Evolutionary conservation across 2,113 vertebrate species (phyloP).

Genomic region (Phrynosoma platyrhinos): DNA sequence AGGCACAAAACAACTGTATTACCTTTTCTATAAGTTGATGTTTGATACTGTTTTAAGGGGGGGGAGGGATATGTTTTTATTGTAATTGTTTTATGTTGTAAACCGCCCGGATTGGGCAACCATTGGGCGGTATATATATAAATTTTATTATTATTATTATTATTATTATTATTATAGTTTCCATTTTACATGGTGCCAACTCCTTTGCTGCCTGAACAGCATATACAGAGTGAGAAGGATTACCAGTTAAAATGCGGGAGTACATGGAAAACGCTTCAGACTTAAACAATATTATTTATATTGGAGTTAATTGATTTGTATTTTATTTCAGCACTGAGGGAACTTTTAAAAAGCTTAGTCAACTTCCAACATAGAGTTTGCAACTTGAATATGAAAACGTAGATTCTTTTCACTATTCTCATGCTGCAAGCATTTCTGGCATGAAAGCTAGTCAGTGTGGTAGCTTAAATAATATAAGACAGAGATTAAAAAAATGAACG

Average conservation of each 20-base stretch:
- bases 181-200: neutral
- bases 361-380: neutral
- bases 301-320: constrained; percentile 7
- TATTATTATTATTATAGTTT: too few relatives aligned
- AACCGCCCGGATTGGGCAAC: too few relatives aligned
- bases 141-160: too few relatives aligned
- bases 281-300: neutral
- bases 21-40: too few relatives aligned
- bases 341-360: neutral
- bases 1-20: neutral
- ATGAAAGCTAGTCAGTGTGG: neutral
- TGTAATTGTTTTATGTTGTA: too few relatives aligned
- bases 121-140: too few relatives aligned
- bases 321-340: neutral
- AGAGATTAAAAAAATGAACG: neutral
- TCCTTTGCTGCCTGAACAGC: neutral
- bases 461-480: neutral
- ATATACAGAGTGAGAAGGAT: neutral
- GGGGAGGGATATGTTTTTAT: too few relatives aligned
- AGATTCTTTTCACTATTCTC: neutral
- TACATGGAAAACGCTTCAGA: neutral
- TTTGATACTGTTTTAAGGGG: too few relatives aligned
- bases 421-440: neutral
- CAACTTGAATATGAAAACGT: neutral
- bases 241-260: neutral